A percentile compares a stretch with the other conserved stretches of the same genome.
Conservation (phyloP, 2,797 vertebrate genomes). For the Micrastur ruficollis region DNA sequence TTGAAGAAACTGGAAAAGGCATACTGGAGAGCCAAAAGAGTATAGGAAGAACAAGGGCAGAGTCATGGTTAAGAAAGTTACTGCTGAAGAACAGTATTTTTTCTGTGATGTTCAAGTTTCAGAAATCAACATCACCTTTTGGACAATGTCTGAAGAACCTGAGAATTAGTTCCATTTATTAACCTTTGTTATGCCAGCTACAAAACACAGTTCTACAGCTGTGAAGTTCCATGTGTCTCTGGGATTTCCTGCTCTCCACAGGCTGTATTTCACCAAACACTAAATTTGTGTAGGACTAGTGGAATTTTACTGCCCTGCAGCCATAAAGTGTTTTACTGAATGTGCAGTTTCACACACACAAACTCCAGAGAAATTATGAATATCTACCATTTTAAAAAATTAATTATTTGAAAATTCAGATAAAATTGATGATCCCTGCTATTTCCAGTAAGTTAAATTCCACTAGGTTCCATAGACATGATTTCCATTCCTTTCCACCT, state of each 20-base stretch:
- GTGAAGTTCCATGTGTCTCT: neutral
- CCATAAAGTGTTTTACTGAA: neutral
- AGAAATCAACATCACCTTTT: neutral
- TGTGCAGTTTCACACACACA: neutral
- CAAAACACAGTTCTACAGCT: neutral
- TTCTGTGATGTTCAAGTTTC: neutral
- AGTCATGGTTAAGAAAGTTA: neutral
- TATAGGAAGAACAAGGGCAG: neutral
- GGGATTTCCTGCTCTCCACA: slow-evolving; percentile 18
- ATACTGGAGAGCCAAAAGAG: neutral
- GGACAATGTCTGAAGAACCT: neutral
- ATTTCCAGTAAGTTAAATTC: neutral
- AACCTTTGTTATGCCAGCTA: neutral
- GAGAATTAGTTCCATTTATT: neutral
- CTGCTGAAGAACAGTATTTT: neutral
- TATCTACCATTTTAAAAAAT: neutral
- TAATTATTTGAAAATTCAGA: neutral
- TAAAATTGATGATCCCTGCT: neutral
- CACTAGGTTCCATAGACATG: neutral
- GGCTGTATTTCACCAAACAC: neutral
- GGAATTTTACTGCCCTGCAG: neutral
- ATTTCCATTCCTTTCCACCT: neutral
- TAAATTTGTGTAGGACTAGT: neutral
- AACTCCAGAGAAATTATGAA: neutral
- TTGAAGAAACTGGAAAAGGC: neutral